Evolutionary conservation across 2,113 vertebrate species (phyloP), one percentile per base, ranked within the genome.

Genomic region (Dicrurus megarhynchus): DNA sequence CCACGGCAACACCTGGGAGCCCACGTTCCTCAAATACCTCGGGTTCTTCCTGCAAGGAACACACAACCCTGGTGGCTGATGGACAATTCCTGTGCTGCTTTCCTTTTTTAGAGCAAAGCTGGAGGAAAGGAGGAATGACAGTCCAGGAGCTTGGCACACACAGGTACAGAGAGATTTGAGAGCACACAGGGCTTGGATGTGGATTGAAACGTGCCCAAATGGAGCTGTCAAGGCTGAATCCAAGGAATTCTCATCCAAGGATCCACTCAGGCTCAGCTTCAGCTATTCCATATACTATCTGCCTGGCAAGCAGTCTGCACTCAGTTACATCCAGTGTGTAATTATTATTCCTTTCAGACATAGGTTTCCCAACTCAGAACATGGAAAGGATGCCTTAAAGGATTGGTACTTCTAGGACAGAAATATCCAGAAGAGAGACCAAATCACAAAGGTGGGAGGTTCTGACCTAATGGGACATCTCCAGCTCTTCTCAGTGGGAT

Each of bases 1-100:
- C 73, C 57, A 4, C 0, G 27, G 50, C 42, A 69, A 56, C 55
- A 20, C 17, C 19, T 33, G 14, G 33, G n/a, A 76, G 65, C 35
- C 84, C 41, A 19, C 0, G 0, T 7, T 56, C 85, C 78, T 3
- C 14, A 3, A 46, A 37, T 1, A 10, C 59, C 27, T 2, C 4
- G 1, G 59, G 56, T 11, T 91, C 86, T 41, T 57, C 41, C 87
- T 53, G 46, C 53, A 16, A 65, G 59, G 47, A 74, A 46, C 27
- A 49, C 6, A 13, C 41, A 77, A 7, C 30, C 59, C 32, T 4
- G 17, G 6, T 16, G 42, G 19, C 47, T 81, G 35, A 59, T 8
- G 27, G 16, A 41, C 26, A 9, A 22, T 8, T 30, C 33, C 73
- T 65, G 4, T 1, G 37, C 57, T 78, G 70, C 35, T 67, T 59